Percentiles rank a stretch among this genome's conserved stretches.
Evolutionary conservation across 2,888 invertebrate genomes (phyloP).

Genomic region (Hypsopygia costalis): DNA sequence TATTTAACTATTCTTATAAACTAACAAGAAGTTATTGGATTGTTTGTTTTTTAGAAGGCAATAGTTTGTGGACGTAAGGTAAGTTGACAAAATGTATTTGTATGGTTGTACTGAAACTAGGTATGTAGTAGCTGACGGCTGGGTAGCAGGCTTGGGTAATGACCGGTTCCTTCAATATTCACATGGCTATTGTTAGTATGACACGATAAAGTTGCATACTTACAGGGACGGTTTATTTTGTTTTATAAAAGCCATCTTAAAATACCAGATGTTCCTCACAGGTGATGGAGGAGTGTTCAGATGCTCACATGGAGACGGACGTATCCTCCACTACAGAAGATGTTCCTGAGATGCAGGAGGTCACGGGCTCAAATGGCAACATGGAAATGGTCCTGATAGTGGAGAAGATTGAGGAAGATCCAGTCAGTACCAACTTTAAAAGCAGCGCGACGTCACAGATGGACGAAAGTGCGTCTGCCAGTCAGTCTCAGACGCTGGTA

Average conservation of each 20-base stretch:
- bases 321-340: conserved; percentile 64
- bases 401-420: conserved; percentile 50
- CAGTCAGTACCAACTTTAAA: conserved; percentile 17
- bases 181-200: conserved; percentile 39
- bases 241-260: conserved; percentile 43
- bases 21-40: conserved; percentile 9
- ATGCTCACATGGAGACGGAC: conserved; percentile 64
- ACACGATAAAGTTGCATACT: conserved; percentile 22
- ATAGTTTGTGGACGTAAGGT: conserved; percentile 44
- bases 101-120: conserved; percentile 64
- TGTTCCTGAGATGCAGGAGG: conserved; percentile 47
- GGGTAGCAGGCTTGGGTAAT: conserved; percentile 55
- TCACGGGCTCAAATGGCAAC: conserved; percentile 45
- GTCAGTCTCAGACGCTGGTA: conserved; percentile 2
- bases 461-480: conserved; percentile 2
- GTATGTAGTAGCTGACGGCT: conserved; percentile 50
- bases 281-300: conserved; percentile 67
- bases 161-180: conserved; percentile 57
- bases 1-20: conserved; percentile 11
- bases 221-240: conserved; percentile 30
- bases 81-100: conserved; percentile 58
- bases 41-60: conserved; percentile 20
- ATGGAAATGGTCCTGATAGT: conserved; percentile 60
- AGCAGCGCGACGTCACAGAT: conserved; percentile 2
- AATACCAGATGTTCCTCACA: conserved; percentile 42